Base-by-base conservation (phyloP, 2,797 vertebrate species). In the Protonibea diacanthus region DNA sequence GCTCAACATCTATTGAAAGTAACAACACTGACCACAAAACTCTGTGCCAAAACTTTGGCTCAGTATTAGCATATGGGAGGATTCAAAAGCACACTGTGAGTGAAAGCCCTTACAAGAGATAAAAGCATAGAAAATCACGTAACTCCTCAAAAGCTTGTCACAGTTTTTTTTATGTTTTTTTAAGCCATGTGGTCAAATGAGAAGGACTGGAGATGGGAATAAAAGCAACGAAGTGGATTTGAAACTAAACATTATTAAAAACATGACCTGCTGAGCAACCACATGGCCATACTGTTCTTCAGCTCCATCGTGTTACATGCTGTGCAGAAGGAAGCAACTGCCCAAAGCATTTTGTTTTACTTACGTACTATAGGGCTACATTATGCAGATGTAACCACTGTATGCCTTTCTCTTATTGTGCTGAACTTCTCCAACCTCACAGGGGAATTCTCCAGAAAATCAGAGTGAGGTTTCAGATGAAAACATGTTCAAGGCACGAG, bases 1-100 rank as follows among this genome's bases (percentile, higher is more conserved):
- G 76, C 88, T 75, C 81, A 90, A 85, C 89, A 92, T 94, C 88
- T 92, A 91, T 72, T 91, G 60, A 87, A 89, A 89, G 85, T 73
- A 85, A 76, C 67, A 85, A 86, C 64, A 77, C 49, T 78, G 68
- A 90, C 89, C 89, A 86, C 85, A 89, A 76, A 80, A 13, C 45
- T 58, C 58, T 52, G 38, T 49, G 71, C 77, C 80, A 85, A 89
- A 90, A 75, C 49, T 62, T 60, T 62, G 29, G 66, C 76, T 86
- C 70, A 75, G 11, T 73, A 82, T 86, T 86, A 88, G 73, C 76
- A 84, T 87, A 81, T 82, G 78, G 52, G 56, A 73, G 20, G 55
- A 68, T 76, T 76, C 23, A 71, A 66, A 53, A 68, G 61, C 63
- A 33, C 48, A 56, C 21, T 33, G 64, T n/a, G 25, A 66, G 20